Conservation (phyloP, 2,888 invertebrate species). For the Craniophora ligustri region DNA sequence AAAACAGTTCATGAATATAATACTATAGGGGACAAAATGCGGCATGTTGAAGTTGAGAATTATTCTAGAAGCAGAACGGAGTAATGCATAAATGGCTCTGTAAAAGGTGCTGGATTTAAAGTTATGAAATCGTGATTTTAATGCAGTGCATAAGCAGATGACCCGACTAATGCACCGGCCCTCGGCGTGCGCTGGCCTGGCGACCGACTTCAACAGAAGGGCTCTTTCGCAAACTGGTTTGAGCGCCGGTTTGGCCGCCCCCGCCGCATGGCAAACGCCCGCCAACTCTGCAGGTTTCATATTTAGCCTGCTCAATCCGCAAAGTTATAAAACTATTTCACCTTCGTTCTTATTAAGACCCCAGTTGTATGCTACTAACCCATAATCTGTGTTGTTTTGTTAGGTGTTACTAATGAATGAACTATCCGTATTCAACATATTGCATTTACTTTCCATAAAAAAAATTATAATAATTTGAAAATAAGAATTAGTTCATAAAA, state of each 20-base stretch:
- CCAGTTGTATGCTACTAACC: no score
- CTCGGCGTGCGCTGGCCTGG: conserved; percentile 57
- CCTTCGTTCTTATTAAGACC: conserved; percentile 17
- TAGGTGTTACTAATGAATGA: no score
- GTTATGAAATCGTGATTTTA: conserved; percentile 58
- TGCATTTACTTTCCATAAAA: not conserved
- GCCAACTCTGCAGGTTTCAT: conserved; percentile 50
- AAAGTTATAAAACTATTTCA: conserved; percentile 41
- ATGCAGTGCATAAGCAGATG: conserved; percentile 66
- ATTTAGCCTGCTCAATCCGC: conserved; percentile 40
- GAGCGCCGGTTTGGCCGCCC: conserved; percentile 61
- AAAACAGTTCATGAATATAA: not conserved
- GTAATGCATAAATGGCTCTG: conserved; percentile 25
- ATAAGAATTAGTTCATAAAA: conserved; percentile 10
- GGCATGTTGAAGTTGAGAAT: conserved; percentile 13
- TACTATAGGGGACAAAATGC: conserved; percentile 7
- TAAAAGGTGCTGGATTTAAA: conserved; percentile 40
- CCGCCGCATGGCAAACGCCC: conserved; percentile 48
- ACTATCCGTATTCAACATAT: no score
- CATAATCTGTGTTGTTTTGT: no score
- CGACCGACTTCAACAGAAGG: conserved; percentile 73
- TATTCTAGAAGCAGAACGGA: conserved; percentile 17
- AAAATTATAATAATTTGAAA: conserved; percentile 1
- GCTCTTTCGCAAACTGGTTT: conserved; percentile 82
- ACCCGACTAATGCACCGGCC: conserved; percentile 70